These are phyloP conservation scores for Ataeniobius toweri DNA, from an alignment of 2,797 vertebrate genomes.

Conservation along the genomic window DNA sequence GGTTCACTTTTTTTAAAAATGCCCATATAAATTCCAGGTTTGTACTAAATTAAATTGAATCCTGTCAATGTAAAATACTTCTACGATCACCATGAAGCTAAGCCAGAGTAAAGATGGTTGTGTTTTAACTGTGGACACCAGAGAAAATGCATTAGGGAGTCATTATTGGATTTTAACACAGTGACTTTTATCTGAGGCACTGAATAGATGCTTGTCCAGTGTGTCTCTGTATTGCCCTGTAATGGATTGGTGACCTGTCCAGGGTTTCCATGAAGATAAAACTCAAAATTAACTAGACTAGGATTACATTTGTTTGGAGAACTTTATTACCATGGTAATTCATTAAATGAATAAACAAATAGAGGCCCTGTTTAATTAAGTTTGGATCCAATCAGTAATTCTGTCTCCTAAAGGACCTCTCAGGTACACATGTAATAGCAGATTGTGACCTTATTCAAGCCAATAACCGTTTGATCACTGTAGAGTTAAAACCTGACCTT, in stretches of 20 bases:
- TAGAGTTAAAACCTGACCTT: background rate
- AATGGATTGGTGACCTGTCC: background rate
- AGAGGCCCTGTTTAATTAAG: slow-evolving; percentile 7
- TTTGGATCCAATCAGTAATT: slow-evolving; percentile 3
- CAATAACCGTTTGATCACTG: background rate
- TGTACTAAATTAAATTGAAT: background rate
- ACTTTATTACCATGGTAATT: background rate
- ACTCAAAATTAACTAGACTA: background rate
- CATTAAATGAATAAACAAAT: background rate
- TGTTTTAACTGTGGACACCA: background rate
- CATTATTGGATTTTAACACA: background rate
- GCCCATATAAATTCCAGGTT: background rate
- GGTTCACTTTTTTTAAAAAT: background rate
- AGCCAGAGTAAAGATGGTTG: background rate
- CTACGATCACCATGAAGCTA: background rate
- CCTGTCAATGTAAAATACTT: background rate
- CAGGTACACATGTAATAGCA: background rate
- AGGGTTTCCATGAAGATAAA: background rate
- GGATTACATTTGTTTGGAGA: background rate
- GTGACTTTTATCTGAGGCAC: background rate
- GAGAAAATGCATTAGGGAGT: background rate
- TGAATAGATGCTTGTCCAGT: background rate
- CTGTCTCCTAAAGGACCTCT: background rate
- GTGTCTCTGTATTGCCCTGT: background rate
- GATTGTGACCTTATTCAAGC: too few species aligned